Evolutionary conservation across 2,113 vertebrate species (phyloP).

Genomic region (Lepisosteus osseus): DNA sequence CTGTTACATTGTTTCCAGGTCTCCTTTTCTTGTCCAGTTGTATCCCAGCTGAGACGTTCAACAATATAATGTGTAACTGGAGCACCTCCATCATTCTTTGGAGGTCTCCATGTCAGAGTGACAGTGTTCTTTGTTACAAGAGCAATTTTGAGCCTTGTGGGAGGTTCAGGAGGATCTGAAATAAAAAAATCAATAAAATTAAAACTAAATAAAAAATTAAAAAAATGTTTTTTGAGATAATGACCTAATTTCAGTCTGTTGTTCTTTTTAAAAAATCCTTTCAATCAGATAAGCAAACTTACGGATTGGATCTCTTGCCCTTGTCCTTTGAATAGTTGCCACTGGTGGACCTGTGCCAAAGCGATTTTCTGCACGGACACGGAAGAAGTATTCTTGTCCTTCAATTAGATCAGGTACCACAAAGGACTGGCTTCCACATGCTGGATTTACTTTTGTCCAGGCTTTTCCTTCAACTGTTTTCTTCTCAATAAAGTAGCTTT

Average conservation of each 20-base stretch:
- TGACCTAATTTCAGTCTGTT: too few species aligned
- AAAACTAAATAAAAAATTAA: neutral
- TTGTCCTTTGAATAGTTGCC: constrained; percentile 76
- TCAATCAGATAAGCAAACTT: constrained; percentile 42
- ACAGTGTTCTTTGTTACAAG: constrained; percentile 82
- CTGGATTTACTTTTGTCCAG: constrained; percentile 92
- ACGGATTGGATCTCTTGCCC: constrained; percentile 91
- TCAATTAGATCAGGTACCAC: constrained; percentile 83
- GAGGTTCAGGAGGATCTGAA: constrained; percentile 92
- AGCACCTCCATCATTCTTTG: constrained; percentile 91
- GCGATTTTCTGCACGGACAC: constrained; percentile 88
- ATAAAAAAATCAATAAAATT: constrained; percentile 9
- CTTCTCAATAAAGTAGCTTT: constrained; percentile 93
- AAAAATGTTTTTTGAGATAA: too few species aligned
- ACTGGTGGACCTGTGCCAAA: constrained; percentile 80
- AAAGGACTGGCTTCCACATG: constrained; percentile 82
- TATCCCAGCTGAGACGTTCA: constrained; percentile 89
- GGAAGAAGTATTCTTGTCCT: constrained; percentile 91
- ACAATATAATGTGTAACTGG: constrained; percentile 95
- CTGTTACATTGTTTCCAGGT: constrained; percentile 90
- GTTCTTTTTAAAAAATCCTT: neutral
- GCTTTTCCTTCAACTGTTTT: constrained; percentile 88
- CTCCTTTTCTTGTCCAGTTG: constrained; percentile 82
- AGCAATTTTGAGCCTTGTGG: constrained; percentile 85
- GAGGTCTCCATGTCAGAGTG: constrained; percentile 88